A percentile compares a stretch with the other conserved stretches of the same genome.
Conservation (phyloP, 2,113 vertebrate species). For the Caranx ignobilis region DNA sequence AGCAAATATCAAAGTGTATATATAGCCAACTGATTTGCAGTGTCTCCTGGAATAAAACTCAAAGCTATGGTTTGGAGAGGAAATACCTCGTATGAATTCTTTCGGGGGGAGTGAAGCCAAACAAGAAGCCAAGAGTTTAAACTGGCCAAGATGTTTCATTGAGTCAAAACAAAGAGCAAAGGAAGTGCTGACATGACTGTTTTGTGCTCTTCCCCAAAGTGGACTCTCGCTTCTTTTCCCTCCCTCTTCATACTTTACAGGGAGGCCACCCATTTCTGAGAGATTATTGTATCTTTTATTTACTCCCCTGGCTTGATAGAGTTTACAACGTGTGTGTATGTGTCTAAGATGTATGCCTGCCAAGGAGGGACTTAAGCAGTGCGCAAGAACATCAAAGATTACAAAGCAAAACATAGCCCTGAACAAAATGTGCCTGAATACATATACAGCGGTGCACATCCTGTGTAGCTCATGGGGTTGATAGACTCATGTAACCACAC, state of each 20-base stretch:
- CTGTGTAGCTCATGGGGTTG: constrained; percentile 45
- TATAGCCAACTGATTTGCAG: constrained; percentile 46
- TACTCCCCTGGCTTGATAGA: constrained; percentile 24
- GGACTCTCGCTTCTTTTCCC: constrained; percentile 33
- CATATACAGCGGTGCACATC: constrained; percentile 52
- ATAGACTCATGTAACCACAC: constrained; percentile 50
- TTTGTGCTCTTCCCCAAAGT: constrained; percentile 38
- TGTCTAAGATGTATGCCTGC: constrained; percentile 25
- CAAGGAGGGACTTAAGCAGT: constrained; percentile 42
- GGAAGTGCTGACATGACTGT: constrained; percentile 65
- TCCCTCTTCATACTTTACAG: constrained; percentile 43
- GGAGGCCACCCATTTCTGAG: constrained; percentile 40
- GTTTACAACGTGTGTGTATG: constrained; percentile 13
- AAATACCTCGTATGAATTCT: constrained; percentile 57
- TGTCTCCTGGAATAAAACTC: constrained; percentile 54
- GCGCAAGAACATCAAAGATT: constrained; percentile 28
- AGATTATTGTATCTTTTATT: constrained; percentile 51
- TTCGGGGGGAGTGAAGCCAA: constrained; percentile 54
- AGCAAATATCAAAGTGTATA: constrained; percentile 41
- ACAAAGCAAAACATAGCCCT: constrained; percentile 46
- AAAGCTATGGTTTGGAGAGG: constrained; percentile 49
- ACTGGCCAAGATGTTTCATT: constrained; percentile 54
- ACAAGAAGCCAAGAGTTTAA: constrained; percentile 50
- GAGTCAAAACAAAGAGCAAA: constrained; percentile 65
- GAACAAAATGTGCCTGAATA: constrained; percentile 40